Conservation (phyloP, 2,113 vertebrate genomes). For the Monopterus albus region DNA sequence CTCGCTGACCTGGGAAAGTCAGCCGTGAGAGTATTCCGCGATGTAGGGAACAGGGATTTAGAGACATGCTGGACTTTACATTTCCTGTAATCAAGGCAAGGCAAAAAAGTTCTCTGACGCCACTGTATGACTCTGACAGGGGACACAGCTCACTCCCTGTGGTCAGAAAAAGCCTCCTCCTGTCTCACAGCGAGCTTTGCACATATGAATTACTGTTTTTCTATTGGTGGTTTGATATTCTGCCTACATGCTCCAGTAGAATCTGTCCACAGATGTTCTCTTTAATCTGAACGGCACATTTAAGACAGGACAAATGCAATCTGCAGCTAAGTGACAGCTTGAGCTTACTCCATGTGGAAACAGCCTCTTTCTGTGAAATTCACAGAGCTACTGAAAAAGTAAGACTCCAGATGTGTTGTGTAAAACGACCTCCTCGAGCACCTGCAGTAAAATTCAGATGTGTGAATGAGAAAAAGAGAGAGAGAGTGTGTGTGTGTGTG, state of each 20-base stretch:
- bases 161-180: conserved; percentile 42
- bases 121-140: conserved; percentile 15
- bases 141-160: not conserved
- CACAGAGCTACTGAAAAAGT: not conserved
- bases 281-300: conserved; percentile 33
- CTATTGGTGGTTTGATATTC: conserved; percentile 33
- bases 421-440: conserved; percentile 47
- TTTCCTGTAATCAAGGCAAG: conserved; percentile 28
- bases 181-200: conserved; percentile 66
- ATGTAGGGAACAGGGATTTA: conserved; percentile 42
- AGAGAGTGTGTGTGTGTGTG: conserved; percentile 26
- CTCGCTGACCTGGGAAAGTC: conserved; percentile 12
- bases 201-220: conserved; percentile 66
- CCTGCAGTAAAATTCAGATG: conserved; percentile 29
- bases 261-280: conserved; percentile 29
- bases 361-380: not conserved
- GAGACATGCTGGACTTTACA: conserved; percentile 28
- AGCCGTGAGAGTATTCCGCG: conserved; percentile 41
- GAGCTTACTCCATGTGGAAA: conserved; percentile 29
- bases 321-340: not conserved
- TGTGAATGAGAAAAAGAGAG: too few relatives aligned
- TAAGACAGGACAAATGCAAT: conserved; percentile 3
- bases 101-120: conserved; percentile 14
- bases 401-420: not conserved
- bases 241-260: conserved; percentile 41